phyloP scores from a whole-genome alignment of 1,140 invertebrate species.

The Dreissena rostriformis region DNA sequence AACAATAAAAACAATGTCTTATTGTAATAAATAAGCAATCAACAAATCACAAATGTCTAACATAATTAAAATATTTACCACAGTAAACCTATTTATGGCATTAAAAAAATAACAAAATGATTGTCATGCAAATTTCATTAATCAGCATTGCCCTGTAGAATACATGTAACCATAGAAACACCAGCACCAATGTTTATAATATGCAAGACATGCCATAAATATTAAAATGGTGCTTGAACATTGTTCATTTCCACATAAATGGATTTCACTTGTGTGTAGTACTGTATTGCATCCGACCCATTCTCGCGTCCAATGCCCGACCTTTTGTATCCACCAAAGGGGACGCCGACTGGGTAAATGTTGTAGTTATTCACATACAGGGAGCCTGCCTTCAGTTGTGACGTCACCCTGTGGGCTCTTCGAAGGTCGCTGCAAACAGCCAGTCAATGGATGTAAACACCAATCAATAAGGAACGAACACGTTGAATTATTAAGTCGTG shows the following conservation, averaged over 20 bases:
- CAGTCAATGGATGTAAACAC: background rate
- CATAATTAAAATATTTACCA: no score
- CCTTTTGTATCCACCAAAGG: slow-evolving; percentile 84
- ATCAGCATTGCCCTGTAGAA: no score
- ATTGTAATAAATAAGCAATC: no score
- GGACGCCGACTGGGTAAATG: slow-evolving; percentile 82
- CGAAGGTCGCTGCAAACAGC: slow-evolving; percentile 78
- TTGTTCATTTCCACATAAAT: slow-evolving; percentile 84
- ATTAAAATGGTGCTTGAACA: slow-evolving; percentile 81
- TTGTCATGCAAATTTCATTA: no score
- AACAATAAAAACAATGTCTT: no score
- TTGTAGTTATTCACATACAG: slow-evolving; percentile 85
- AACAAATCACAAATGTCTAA: no score
- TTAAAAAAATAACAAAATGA: no score
- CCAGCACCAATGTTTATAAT: no score
- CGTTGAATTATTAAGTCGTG: no score
- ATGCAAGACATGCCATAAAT: background rate
- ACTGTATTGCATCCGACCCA: slow-evolving; percentile 81
- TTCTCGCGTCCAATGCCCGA: slow-evolving; percentile 84
- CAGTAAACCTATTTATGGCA: no score
- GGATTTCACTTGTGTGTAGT: slow-evolving; percentile 84
- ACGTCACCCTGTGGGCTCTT: slow-evolving; percentile 80
- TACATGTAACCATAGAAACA: no score
- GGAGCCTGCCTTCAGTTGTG: slow-evolving; percentile 83
- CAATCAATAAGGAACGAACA: no score